Evolutionary conservation across 1,140 invertebrate species (phyloP).

Genomic region (Centruroides vittatus): DNA sequence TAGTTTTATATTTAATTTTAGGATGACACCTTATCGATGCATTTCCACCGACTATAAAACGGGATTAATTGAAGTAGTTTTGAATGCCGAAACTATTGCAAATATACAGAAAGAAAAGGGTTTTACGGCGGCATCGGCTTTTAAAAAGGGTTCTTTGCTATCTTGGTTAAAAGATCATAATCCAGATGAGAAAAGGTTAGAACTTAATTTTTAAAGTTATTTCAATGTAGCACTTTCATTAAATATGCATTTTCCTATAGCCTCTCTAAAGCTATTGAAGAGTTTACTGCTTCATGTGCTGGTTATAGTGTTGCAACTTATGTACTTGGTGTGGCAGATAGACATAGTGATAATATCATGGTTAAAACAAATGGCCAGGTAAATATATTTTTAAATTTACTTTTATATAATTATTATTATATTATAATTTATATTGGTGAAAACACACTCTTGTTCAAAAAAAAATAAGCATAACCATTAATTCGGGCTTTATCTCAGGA

Average conservation of each 20-base stretch:
- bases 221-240: neutral
- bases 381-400: neutral
- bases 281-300: constrained; percentile 46
- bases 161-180: constrained; percentile 43
- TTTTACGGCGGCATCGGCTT: constrained; percentile 67
- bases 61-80: constrained; percentile 89
- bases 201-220: neutral
- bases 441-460: no score
- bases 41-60: constrained; percentile 82
- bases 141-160: constrained; percentile 63
- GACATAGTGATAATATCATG: constrained; percentile 50
- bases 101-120: constrained; percentile 89
- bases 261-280: constrained; percentile 39
- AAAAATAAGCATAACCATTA: no score
- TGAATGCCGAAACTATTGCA: constrained; percentile 85
- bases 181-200: constrained; percentile 18
- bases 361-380: constrained; percentile 39
- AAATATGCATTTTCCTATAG: constrained; percentile 18
- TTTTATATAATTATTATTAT: no score
- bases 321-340: constrained; percentile 43
- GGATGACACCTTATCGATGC: constrained; percentile 90
- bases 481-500: neutral
- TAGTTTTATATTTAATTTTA: constrained; percentile 28
- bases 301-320: constrained; percentile 49
- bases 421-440: no score